phyloP scores from a whole-genome alignment of 2,888 invertebrate species.

The Ernsta delagoae region DNA sequence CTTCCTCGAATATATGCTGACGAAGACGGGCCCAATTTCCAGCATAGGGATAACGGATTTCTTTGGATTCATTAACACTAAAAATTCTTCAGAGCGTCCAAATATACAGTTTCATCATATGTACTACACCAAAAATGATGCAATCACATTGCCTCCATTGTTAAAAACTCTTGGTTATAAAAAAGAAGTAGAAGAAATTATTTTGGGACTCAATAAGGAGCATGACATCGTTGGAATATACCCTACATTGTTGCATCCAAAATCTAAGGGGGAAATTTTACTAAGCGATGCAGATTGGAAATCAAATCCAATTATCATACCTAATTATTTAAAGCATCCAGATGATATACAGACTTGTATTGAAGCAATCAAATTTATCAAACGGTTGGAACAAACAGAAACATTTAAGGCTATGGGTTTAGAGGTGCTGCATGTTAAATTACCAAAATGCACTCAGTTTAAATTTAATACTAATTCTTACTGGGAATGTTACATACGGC shows the following conservation, averaged over 20 bases:
- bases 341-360: neutral
- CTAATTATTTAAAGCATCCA: neutral
- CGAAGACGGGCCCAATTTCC: constrained; percentile 73
- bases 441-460: neutral
- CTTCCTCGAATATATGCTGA: constrained; percentile 74
- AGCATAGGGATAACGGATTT: constrained; percentile 72
- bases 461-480: neutral
- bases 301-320: constrained; percentile 53
- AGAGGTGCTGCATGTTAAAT: neutral
- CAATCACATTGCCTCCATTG: constrained; percentile 48
- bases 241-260: constrained; percentile 71
- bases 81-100: constrained; percentile 67
- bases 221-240: constrained; percentile 63
- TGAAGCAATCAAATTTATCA: neutral
- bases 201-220: constrained; percentile 54
- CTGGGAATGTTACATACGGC: neutral
- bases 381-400: neutral
- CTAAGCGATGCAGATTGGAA: constrained; percentile 72
- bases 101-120: constrained; percentile 79
- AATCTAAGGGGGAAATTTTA: constrained; percentile 83
- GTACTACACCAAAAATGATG: constrained; percentile 54
- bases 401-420: neutral
- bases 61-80: constrained; percentile 79
- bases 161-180: constrained; percentile 54
- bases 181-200: constrained; percentile 52